Evolutionary conservation across 2,888 invertebrate species (phyloP), one percentile per base, ranked within the genome.

Genomic region (Dicroscelio sp.): DNA sequence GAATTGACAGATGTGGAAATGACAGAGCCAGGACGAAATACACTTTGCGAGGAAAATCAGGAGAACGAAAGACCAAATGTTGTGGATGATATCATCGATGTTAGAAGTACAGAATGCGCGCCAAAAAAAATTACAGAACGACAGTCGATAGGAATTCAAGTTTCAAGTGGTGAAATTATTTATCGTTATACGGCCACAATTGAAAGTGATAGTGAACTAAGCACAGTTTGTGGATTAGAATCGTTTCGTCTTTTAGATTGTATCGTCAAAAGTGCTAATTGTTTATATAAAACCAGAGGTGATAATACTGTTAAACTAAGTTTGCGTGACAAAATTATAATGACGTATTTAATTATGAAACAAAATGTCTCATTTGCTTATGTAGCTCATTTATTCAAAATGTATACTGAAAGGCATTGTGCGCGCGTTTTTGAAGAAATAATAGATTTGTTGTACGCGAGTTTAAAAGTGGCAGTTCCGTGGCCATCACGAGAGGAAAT

Each of bases 161-260:
- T 67, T 14, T 67, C 35, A 67, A 67, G 67, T 67, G 67, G 67
- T 67, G 67, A 67, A n/a, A 43, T 67, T 67, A 20, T 67, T 67
- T 33, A 20, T 33, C 67, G 33, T 33, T 67, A 67, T 67, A 35
- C 31, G 20, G 67, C 67, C 17, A 67, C 20, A n/a, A 67, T 67
- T 67, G 14, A 33, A 33, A 67, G 35, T 67, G 67, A 67, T 27
- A 67, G 67, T 33, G 67, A 67, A 67, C 33, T 67, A 35, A 67
- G 35, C n/a, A 67, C 31, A 6, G 67, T 67, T 67, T 67, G 67
- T 67, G 67, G 67, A 31, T n/a, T 23, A 60, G 60, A 60, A 27
- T 60, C 60, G 6, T 23, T 60, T 27, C 25, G 6, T 30, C 25
- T 60, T 8, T 60, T 60, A n/a, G 17, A 60, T 27, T 27, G 27